Conservation (phyloP, 1,140 invertebrate genomes). For the Cydia amplana region DNA sequence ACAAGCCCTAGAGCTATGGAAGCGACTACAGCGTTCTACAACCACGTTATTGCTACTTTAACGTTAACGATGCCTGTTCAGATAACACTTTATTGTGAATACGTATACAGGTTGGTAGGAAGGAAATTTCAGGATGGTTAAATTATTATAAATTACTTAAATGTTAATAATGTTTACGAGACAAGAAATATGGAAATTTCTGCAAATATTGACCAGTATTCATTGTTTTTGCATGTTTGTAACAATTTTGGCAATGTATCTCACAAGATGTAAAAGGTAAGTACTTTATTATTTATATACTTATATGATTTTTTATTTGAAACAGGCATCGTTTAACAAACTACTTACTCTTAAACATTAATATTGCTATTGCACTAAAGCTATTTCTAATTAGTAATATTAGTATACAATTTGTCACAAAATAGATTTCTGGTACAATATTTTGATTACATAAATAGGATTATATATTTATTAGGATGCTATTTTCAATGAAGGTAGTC, state of each 20-base stretch:
- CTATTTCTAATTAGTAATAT: constrained; percentile 39
- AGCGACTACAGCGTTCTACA: constrained; percentile 54
- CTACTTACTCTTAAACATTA: constrained; percentile 40
- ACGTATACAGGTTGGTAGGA: too few species aligned
- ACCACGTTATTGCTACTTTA: constrained; percentile 16
- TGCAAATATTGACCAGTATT: too few species aligned
- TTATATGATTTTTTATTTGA: neutral
- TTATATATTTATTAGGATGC: constrained; percentile 7
- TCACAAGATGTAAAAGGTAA: too few species aligned
- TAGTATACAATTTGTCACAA: constrained; percentile 49
- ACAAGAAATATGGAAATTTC: too few species aligned
- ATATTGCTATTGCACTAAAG: constrained; percentile 45
- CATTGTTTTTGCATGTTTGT: too few species aligned
- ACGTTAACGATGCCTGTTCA: constrained; percentile 5
- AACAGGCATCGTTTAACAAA: constrained; percentile 17
- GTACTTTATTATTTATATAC: too few species aligned
- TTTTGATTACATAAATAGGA: neutral
- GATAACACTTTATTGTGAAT: too few species aligned
- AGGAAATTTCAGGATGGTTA: too few species aligned
- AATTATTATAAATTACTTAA: too few species aligned
- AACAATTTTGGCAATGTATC: too few species aligned
- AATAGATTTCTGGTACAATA: constrained; percentile 48
- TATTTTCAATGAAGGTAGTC: constrained; percentile 8
- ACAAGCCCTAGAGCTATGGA: constrained; percentile 43
- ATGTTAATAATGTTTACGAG: too few species aligned